These are phyloP conservation scores for Mormyrus proboscirostris DNA, from an alignment of 2,797 vertebrate genomes.

Conservation along the genomic window DNA sequence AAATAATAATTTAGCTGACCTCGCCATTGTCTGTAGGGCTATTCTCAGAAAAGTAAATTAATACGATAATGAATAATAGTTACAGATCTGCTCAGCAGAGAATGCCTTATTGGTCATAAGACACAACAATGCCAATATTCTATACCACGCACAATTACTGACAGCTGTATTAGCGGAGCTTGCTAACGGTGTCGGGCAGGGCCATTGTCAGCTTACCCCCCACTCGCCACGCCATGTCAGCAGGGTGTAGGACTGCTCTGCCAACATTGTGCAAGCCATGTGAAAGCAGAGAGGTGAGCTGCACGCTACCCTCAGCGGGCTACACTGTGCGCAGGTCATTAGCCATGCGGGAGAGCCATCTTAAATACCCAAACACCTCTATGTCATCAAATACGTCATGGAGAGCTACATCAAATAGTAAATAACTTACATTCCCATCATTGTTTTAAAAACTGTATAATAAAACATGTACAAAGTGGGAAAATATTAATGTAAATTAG, in stretches of 20 bases:
- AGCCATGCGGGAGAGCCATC: not conserved
- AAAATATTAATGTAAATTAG: not conserved
- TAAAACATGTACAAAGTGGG: not conserved
- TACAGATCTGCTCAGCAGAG: not conserved
- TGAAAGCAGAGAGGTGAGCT: not conserved
- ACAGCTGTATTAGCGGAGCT: not conserved
- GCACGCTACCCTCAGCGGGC: not conserved
- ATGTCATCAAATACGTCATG: not conserved
- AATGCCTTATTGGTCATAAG: not conserved
- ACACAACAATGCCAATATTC: not conserved
- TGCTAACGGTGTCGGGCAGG: not conserved
- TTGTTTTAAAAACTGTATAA: not conserved
- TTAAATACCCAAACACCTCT: not conserved
- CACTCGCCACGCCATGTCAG: not conserved
- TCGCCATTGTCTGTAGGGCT: not conserved
- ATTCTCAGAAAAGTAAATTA: not conserved
- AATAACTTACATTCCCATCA: not conserved
- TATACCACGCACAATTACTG: not conserved
- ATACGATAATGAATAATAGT: not conserved
- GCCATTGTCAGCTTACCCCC: not conserved
- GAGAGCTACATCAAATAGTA: not conserved
- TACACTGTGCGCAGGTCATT: not conserved
- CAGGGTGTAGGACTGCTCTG: not conserved
- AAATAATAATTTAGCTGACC: not conserved
- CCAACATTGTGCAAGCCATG: not conserved